Percentiles rank a stretch among this genome's conserved stretches.
These are phyloP conservation scores for Dilophus febrilis DNA, from an alignment of 2,888 invertebrate genomes.

Conservation along the genomic window DNA sequence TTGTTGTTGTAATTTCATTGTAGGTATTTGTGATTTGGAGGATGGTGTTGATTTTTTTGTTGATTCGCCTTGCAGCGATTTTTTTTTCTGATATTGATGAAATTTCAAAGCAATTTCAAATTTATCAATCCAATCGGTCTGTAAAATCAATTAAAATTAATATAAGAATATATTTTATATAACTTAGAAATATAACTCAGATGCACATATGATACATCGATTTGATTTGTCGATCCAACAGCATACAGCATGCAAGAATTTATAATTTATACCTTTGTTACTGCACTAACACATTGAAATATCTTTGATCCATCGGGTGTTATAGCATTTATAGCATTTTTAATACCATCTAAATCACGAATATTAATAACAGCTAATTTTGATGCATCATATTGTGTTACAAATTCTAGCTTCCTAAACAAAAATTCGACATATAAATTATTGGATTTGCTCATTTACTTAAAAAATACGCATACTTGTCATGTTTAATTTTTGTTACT, in stretches of 20 bases:
- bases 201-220: not conserved
- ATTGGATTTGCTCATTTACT: not conserved
- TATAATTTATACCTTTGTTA: slow-evolving; percentile 30
- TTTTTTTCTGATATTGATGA: slow-evolving; percentile 45
- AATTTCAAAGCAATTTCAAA: slow-evolving; percentile 81
- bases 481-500: slow-evolving; percentile 52
- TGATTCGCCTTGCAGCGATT: slow-evolving; percentile 35
- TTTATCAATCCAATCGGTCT: slow-evolving; percentile 88
- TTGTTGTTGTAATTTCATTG: slow-evolving; percentile 12
- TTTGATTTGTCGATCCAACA: not conserved
- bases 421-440: not conserved
- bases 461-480: slow-evolving; percentile 9
- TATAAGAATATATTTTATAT: not conserved
- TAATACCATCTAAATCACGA: slow-evolving; percentile 71
- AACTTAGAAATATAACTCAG: no score
- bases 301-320: slow-evolving; percentile 87
- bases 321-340: slow-evolving; percentile 84
- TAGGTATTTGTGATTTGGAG: slow-evolving; percentile 18
- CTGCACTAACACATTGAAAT: slow-evolving; percentile 71
- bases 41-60: slow-evolving; percentile 30
- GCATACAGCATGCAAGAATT: not conserved
- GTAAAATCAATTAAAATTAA: slow-evolving; percentile 4
- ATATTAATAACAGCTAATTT: slow-evolving; percentile 90
- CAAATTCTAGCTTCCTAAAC: slow-evolving; percentile 26
- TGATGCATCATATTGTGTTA: slow-evolving; percentile 35